phyloP scores from a whole-genome alignment of 2,113 vertebrate genomes.

The Tiliqua scincoides region DNA sequence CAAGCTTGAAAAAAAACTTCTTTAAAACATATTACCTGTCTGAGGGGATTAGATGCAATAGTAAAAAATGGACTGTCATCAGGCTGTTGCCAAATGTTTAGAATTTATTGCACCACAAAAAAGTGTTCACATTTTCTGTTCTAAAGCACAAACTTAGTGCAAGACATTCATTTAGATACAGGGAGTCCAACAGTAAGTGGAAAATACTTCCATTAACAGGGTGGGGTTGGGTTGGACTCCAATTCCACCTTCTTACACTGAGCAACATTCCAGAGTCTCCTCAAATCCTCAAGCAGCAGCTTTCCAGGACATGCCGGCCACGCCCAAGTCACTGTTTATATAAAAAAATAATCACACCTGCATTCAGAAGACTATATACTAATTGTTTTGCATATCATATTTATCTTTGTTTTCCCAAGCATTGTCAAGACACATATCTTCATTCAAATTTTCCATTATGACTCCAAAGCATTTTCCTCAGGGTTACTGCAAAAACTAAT shows the following conservation, averaged over 20 bases:
- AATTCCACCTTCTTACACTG: not conserved
- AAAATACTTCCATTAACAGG: not conserved
- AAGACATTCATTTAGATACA: too few species aligned
- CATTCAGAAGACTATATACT: not conserved
- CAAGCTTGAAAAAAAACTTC: not conserved
- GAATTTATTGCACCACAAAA: not conserved
- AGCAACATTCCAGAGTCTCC: not conserved
- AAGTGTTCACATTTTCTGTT: not conserved
- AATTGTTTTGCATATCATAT: not conserved
- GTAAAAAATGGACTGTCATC: not conserved
- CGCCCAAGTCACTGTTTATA: not conserved
- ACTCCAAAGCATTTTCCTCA: not conserved
- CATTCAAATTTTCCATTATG: not conserved
- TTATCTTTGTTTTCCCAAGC: not conserved
- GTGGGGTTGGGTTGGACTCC: not conserved
- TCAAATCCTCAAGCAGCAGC: not conserved
- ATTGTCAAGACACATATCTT: not conserved
- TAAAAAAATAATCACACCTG: not conserved
- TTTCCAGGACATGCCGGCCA: not conserved
- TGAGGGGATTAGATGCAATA: not conserved
- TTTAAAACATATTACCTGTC: not conserved
- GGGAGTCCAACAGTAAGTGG: not conserved
- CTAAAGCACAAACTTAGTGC: not conserved
- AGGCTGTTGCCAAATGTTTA: not conserved
- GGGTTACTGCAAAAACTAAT: constrained; percentile 2